A percentile compares a stretch with the other conserved stretches of the same genome.
These are phyloP conservation scores for Tetramorium parvispinum DNA, from an alignment of 1,140 invertebrate species.

Conservation along the genomic window DNA sequence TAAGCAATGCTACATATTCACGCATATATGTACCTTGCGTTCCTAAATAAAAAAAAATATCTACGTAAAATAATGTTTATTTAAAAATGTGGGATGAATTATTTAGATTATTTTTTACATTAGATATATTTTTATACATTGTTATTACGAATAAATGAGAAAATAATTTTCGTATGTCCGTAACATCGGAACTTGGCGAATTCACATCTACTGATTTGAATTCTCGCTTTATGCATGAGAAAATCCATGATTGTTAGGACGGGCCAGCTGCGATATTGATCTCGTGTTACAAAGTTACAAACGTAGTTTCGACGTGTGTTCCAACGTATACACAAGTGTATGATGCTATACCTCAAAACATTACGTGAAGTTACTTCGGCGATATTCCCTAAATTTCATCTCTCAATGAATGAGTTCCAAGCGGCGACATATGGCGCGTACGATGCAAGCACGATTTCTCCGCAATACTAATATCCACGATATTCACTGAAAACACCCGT, in stretches of 20 bases:
- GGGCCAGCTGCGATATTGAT: conserved; percentile 5
- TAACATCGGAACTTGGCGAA: neutral
- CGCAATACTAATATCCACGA: neutral
- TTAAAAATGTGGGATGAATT: neutral
- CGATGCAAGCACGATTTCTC: neutral
- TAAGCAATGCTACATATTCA: neutral
- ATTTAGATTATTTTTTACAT: neutral
- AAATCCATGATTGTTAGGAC: conserved; percentile 16
- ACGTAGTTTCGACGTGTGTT: neutral
- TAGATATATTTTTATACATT: neutral
- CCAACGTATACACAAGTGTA: neutral
- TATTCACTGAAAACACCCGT: neutral
- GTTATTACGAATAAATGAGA: neutral
- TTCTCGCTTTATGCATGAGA: neutral
- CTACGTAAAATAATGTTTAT: neutral
- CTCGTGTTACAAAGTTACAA: conserved; percentile 19
- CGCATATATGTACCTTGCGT: neutral
- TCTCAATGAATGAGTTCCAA: conserved; percentile 10
- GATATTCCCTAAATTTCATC: conserved; percentile 21
- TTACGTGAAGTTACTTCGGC: conserved; percentile 16
- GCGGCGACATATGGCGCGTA: conserved; percentile 2
- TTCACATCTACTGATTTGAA: neutral
- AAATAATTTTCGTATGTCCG: neutral
- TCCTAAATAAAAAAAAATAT: conserved; percentile 6
- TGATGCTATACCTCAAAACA: neutral